phyloP scores from a whole-genome alignment of 2,888 invertebrate genomes.

The Drosophila neutralis region DNA sequence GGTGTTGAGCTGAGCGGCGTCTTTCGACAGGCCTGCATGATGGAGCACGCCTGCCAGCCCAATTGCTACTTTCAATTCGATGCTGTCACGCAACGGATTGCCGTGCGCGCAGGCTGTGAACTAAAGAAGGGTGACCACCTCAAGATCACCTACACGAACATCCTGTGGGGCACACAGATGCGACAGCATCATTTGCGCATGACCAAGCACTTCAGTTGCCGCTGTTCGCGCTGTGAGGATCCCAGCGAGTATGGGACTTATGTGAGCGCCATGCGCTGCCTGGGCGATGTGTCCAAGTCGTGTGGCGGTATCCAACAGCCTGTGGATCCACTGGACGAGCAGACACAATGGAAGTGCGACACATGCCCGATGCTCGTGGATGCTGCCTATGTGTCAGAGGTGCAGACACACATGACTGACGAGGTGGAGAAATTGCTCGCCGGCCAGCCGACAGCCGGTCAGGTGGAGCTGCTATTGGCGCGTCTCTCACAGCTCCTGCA shows the following conservation, averaged over 20 bases:
- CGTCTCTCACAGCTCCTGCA: conserved; percentile 91
- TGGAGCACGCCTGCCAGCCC: conserved; percentile 93
- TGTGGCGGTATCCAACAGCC: conserved; percentile 90
- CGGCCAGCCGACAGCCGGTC: conserved; percentile 86
- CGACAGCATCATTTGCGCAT: conserved; percentile 91
- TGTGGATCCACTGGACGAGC: conserved; percentile 88
- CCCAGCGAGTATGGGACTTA: conserved; percentile 92
- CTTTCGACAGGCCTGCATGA: conserved; percentile 90
- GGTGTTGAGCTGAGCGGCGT: conserved; percentile 90
- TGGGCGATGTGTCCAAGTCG: conserved; percentile 85
- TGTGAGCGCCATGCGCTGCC: conserved; percentile 85
- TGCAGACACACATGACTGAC: conserved; percentile 90
- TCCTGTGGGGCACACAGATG: conserved; percentile 93
- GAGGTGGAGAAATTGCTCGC: conserved; percentile 89
- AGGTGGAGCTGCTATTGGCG: conserved; percentile 88
- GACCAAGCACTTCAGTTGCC: conserved; percentile 92
- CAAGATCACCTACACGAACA: conserved; percentile 94
- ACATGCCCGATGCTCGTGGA: conserved; percentile 89
- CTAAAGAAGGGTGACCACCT: conserved; percentile 90
- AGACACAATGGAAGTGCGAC: conserved; percentile 91
- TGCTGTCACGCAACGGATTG: conserved; percentile 86
- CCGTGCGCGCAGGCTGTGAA: conserved; percentile 88
- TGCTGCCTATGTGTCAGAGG: conserved; percentile 86
- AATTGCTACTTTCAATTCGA: conserved; percentile 91
- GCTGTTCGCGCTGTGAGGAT: conserved; percentile 90